Evolutionary conservation across 2,888 invertebrate species (phyloP), one percentile per base, ranked within the genome.

Genomic region (Eupithecia subfuscata): DNA sequence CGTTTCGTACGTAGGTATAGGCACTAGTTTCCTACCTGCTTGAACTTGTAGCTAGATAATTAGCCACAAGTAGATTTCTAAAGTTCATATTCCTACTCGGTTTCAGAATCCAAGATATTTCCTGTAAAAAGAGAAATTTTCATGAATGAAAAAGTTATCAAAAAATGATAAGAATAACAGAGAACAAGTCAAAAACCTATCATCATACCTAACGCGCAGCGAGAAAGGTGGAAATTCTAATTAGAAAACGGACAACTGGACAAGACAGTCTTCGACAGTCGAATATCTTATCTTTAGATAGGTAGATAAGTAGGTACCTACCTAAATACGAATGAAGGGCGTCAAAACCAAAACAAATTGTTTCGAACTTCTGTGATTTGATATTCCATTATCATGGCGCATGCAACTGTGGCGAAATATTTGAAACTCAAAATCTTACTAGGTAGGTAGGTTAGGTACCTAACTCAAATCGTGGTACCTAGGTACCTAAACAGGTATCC

Each of bases 1-100:
- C 37, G 43, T 67, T 67, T 71, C 69, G 71, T 52, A 75, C 78
- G 75, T 75, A 40, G n/a, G 37, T 65, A 37, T 1, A 34, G 34
- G 2, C 5, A 37, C n/a, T 65, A 8, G 18, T 48, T 48, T 48
- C 18, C 48, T 48, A 48, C 18, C 48, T 48, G n/a, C 18, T 48
- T 7, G 45, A 45, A 45, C 4, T 45, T 45, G 45, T 16, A 45
- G 16, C 45, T 16, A 16, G 45, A 16, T 45, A 16, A 16, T 48
- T 30, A 48, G 48, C n/a, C 45, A 45, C 16, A 45, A 45, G 45
- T 48, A 48, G 48, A n/a, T 48, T 48, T 2, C 18, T 48, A 48
- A 43, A 18, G 18, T 48, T 48, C 12, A 14, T 45, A 45, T 40
- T 45, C 45, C 5, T 45, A 16, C 45, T 45, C 45, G 3, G 45